Evolutionary conservation across 2,888 invertebrate species (phyloP).

Genomic region (Galerucella pusilla): DNA sequence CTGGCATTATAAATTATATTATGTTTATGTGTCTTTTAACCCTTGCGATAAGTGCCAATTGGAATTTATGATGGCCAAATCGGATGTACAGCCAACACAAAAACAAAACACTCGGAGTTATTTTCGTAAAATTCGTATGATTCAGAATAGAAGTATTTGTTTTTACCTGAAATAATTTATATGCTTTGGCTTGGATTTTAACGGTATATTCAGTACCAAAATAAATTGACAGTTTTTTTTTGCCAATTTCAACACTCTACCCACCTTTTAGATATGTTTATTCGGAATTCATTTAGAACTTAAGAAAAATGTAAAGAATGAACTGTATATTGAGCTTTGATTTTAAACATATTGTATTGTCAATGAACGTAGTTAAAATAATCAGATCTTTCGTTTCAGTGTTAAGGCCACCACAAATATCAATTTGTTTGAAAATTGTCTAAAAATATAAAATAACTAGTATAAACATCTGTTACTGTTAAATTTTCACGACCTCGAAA

Average conservation of each 20-base stretch:
- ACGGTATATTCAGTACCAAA: conserved; percentile 13
- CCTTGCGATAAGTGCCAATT: background rate
- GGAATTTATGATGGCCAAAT: conserved; percentile 8
- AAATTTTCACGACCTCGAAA: background rate
- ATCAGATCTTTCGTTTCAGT: background rate
- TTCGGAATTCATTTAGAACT: no score
- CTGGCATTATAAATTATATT: conserved; percentile 44
- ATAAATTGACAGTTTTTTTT: conserved; percentile 5
- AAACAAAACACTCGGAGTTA: conserved; percentile 22
- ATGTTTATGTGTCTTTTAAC: conserved; percentile 2
- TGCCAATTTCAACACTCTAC: background rate
- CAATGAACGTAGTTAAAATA: no score
- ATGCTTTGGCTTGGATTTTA: conserved; percentile 12
- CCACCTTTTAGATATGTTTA: no score
- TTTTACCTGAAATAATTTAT: conserved; percentile 21
- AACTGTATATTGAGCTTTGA: no score
- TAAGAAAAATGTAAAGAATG: no score
- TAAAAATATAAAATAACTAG: background rate
- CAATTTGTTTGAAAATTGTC: background rate
- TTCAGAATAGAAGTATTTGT: conserved; percentile 19
- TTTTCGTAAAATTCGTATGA: conserved; percentile 16
- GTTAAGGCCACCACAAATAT: background rate
- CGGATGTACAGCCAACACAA: conserved; percentile 8
- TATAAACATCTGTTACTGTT: background rate
- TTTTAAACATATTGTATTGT: no score